Evolutionary conservation across 1,140 invertebrate genomes (phyloP), one percentile per base, ranked within the genome.

Genomic region (Drosophila gunungcola): DNA sequence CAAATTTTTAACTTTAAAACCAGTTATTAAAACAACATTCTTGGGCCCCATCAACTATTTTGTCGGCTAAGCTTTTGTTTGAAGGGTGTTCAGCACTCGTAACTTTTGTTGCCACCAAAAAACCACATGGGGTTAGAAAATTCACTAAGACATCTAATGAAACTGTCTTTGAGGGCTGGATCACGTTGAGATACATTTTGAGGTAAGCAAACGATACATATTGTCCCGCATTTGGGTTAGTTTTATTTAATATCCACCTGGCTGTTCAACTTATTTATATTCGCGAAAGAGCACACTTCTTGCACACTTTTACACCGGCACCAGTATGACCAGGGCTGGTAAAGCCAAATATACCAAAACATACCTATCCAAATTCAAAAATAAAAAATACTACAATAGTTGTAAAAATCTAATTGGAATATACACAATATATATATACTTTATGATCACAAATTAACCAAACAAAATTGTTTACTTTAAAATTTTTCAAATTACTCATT

Each of bases 161-260:
- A 21, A n/a, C n/a, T 36, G 10, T 6, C 12, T 9, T 4, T 2
- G 5, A 27, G 12, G 7, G 10, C 27, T 5, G 4, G 3, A 4
- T 2, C 21, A 16, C 12, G 3, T 42, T 16, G 4, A 10, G 2
- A 9, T 27, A 41, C 34, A 51, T 5, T 11, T 12, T 9, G n/a
- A 21, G 9, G 42, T 3, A 11, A n/a, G 36, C 45, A 10, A 27
- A 67, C 3, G 10, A 27, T 16, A 61, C 32, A 38, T 38, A 45
- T 68, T 27, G 32, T 56, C 29, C 13, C 68, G 42, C 64, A 9
- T 9, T 29, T 13, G 29, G 11, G 11, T 72, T 49, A 38, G 11
- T 57, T 57, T 41, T 41, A 56, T 36, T 72, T 57, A 36, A 72
- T 72, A 72, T 49, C 65, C 68, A 72, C 68, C 68, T 72, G 43